Evolutionary conservation across 2,113 vertebrate species (phyloP), one percentile per base, ranked within the genome.

Genomic region (Prochilodus magdalenae): DNA sequence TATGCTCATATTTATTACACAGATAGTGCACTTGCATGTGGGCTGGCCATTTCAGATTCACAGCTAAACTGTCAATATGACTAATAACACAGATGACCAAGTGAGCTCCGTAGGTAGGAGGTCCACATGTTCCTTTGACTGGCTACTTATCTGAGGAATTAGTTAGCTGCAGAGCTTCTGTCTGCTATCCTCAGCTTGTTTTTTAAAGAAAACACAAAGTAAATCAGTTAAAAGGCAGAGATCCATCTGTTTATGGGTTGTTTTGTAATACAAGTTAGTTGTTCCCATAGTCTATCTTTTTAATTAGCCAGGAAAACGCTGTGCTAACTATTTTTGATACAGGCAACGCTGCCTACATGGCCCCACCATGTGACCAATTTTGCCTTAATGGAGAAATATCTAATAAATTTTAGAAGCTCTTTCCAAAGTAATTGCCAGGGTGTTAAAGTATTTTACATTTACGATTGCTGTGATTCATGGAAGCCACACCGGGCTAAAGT

Each of bases 41-140:
- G 66, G 36, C 40, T 0, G 66, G 66, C n/a, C 66, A 36, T 36
- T 66, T 69, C 65, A 36, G 30, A 22, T 40, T 69, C 29, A 69
- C 65, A 69, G 65, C 65, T 69, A 33, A 69, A 69, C 65, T 69
- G 65, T 69, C 33, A 36, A 33, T 69, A 44, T 70, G 66, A 70
- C 66, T 70, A 70, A 70, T 22, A 70, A 70, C 66, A 44, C 33
- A 24, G 33, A 70, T 70, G 33, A 70, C 33, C 66, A 69, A 69
- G 66, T 40, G 36, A 40, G 36, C 33, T 69, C 18, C 11, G 66
- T 40, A 40, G 66, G 66, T 40, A 69, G 66, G 66, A 69, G 66
- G 33, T 69, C 66, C 66, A 69, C n/a, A 26, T 69, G 66, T 69
- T 69, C 18, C 0, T 44, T 69, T 69, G 36, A 69, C 8, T 44